Conservation (phyloP, 2,797 vertebrate genomes). For the Lacerta viridis region DNA sequence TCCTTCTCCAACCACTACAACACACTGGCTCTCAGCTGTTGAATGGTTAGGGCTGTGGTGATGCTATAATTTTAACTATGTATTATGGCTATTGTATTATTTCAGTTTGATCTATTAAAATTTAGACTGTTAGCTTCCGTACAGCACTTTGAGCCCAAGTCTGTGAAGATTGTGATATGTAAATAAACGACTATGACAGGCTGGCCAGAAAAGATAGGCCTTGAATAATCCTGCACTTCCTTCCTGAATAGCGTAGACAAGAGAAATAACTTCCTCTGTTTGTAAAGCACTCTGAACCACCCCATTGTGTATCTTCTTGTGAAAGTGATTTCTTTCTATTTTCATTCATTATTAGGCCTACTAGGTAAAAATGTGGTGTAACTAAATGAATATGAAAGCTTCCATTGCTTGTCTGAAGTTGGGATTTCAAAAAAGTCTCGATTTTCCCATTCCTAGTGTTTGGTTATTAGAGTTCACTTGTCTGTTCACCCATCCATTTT, state of each 20-base stretch:
- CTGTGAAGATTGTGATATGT: no score
- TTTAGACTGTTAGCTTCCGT: no score
- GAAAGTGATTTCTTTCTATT: not conserved
- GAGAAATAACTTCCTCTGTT: not conserved
- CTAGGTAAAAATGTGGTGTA: not conserved
- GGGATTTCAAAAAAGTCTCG: not conserved
- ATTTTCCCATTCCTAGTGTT: not conserved
- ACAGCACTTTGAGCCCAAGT: no score
- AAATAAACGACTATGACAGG: no score
- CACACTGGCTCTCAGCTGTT: no score
- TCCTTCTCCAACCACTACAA: no score
- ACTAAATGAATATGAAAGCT: not conserved
- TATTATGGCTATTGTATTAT: no score
- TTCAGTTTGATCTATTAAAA: no score
- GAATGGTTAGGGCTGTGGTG: no score
- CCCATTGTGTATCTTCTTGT: not conserved
- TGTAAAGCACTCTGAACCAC: not conserved
- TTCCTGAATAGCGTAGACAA: not conserved
- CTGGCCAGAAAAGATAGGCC: not conserved
- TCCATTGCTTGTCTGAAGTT: not conserved
- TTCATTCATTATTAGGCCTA: not conserved
- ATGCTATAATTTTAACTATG: no score
- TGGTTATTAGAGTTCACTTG: not conserved
- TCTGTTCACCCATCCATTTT: constrained; percentile 1
- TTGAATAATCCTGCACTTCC: not conserved